Base-by-base conservation (phyloP, 2,888 invertebrate species). In the Sepiola atlantica region DNA sequence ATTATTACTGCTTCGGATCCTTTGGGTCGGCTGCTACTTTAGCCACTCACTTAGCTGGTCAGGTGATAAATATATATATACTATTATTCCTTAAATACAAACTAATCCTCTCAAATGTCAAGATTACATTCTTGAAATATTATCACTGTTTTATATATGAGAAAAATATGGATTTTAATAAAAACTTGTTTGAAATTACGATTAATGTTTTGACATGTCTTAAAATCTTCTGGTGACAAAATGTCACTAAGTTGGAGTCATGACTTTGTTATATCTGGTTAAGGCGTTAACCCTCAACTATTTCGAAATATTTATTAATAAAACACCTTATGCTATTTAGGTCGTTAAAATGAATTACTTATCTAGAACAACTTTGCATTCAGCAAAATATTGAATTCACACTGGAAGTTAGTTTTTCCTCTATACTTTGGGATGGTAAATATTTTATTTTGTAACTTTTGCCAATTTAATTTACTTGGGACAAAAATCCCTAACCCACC, bases 151-250 rank as follows among this genome's bases (percentile, higher is more conserved):
- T 61, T 61, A 61, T 61, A 61, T 61, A 77, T 77, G n/a, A 77
- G 77, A 77, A 77, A 45, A 77, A 77, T 77, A 77, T n/a, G n/a
- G 77, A 77, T 77, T 77, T 77, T n/a, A 77, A 77, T 77, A 77
- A 77, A 77, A n/a, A 77, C 10, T n/a, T 10, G 10, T n/a, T 77
- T n/a, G 77, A 77, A 77, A n/a, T 77, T 28, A 77, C n/a, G 28
- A n/a, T 77, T 77, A 77, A 77, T 77, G 77, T 77, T n/a, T 77
- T 77, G n/a, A 77, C 32, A n/a, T n/a, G 16, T 77, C 32, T 77
- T 32, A 14, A 77, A 32, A 77, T n/a, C n/a, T n/a, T 77, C 61
- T 28, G 77, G 77, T 77, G n/a, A 77, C n/a, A 77, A 77, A n/a
- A n/a, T 77, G 14, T 77, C 77, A 77, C 77, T 61, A 61, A 28